phyloP scores from a whole-genome alignment of 1,140 invertebrate genomes.

The Macrosteles quadrilineatus region DNA sequence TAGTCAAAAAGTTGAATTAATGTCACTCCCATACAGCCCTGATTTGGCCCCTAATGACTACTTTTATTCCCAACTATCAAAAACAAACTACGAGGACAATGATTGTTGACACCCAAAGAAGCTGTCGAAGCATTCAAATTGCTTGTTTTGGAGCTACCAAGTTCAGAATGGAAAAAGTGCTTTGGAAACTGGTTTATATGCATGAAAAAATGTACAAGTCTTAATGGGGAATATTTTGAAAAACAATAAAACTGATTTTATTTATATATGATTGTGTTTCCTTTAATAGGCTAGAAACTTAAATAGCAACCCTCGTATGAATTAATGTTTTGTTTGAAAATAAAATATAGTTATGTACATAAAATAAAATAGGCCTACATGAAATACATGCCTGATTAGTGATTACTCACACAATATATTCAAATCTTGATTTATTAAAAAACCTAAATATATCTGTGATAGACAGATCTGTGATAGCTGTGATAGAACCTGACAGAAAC shows the following conservation, averaged over 20 bases:
- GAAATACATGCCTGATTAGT: no score
- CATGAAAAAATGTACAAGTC: conserved; percentile 40
- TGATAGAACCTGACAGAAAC: no score
- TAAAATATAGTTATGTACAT: no score
- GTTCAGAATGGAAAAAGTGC: conserved; percentile 45
- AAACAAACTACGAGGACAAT: conserved; percentile 46
- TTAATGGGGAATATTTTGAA: conserved; percentile 27
- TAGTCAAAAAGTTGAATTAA: conserved; percentile 43
- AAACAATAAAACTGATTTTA: conserved; percentile 9
- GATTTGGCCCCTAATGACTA: conserved; percentile 52
- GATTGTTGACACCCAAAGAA: conserved; percentile 44
- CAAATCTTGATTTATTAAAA: no score
- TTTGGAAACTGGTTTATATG: conserved; percentile 41
- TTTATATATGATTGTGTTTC: conserved; percentile 45
- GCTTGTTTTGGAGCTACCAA: conserved; percentile 45
- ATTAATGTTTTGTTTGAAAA: no score
- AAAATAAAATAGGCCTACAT: no score
- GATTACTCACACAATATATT: no score
- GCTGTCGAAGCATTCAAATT: conserved; percentile 44
- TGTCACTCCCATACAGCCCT: conserved; percentile 50
- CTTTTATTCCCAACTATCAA: conserved; percentile 47
- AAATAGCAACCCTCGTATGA: background rate
- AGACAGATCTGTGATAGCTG: no score
- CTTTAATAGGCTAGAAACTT: conserved; percentile 30
- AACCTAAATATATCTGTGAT: no score